Base-by-base conservation (phyloP, 2,797 vertebrate genomes). In the Poecilia picta region DNA sequence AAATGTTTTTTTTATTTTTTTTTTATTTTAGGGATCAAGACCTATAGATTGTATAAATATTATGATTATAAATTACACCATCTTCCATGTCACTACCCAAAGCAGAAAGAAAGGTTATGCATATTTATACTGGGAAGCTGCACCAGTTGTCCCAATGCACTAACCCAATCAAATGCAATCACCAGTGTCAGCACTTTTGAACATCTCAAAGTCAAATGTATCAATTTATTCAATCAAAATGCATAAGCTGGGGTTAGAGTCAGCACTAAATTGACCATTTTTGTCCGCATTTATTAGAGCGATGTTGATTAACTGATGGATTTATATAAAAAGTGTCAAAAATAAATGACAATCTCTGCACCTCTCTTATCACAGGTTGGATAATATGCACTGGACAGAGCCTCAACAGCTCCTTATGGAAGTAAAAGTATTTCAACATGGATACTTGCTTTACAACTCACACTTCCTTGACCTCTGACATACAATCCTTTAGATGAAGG, bases 381-480 rank as follows among this genome's bases (percentile, higher is more conserved):
- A 94, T 85, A 93, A 94, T 92, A 82, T 93, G 91, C 93, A 90
- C 81, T 94, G 92, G 93, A 96, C 93, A 87, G 92, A 96, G 94
- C 91, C 94, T 94, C 94, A 91, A 94, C 94, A 83, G 80, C 93
- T 94, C 93, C 92, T 93, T 82, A 94, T 92, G 90, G 83, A 92
- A 90, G 93, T 88, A 91, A 91, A 94, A 88, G 94, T 92, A 94
- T 94, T 93, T 94, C 87, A 93, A 95, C 89, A 95, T 95, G 94
- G 90, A 95, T n/a, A 62, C 93, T 91, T 94, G 95, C 92, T 92
- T 95, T 96, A 96, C 94, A 94, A 95, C 95, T 95, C 92, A 93
- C 93, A 90, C 89, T 89, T 66, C 88, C 91, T 91, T 90, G 80
- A n/a, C 72, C 79, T 74, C 76, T 59, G 68, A 76, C 78, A 25